phyloP scores from a whole-genome alignment of 2,797 vertebrate genomes.

The Urosaurus nigricauda region DNA sequence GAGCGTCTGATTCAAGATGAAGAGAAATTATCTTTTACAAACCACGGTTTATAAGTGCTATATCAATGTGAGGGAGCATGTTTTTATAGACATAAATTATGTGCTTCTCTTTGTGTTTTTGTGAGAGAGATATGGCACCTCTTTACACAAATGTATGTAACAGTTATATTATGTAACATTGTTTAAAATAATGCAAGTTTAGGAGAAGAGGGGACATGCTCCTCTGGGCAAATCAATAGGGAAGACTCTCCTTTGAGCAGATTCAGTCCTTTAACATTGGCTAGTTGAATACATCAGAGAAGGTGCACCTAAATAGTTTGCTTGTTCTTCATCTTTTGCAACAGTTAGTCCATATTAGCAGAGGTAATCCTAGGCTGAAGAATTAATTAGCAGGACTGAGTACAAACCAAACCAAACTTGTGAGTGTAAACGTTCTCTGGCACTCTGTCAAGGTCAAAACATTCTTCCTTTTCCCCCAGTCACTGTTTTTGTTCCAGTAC shows the following conservation, averaged over 20 bases:
- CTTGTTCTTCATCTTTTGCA: too few species aligned
- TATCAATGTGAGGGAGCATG: not conserved
- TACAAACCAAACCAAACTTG: too few species aligned
- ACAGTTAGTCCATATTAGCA: too few species aligned
- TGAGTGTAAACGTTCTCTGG: not conserved
- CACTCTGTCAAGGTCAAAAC: too few species aligned
- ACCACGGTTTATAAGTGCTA: not conserved
- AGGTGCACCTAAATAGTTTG: too few species aligned
- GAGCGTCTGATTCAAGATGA: not conserved
- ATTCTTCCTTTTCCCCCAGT: too few species aligned
- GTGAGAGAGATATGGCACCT: not conserved
- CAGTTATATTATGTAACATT: too few species aligned
- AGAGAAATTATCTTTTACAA: slow-evolving; percentile 16
- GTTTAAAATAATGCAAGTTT: not conserved
- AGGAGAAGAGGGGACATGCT: not conserved
- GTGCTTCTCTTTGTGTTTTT: not conserved
- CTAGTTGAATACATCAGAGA: not conserved
- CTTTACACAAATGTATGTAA: not conserved
- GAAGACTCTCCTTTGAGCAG: not conserved
- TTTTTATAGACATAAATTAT: not conserved
- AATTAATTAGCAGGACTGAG: too few species aligned
- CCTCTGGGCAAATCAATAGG: not conserved
- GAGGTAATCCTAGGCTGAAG: too few species aligned
- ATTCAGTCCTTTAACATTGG: not conserved
- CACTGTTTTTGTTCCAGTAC: too few species aligned